phyloP scores from a whole-genome alignment of 1,140 invertebrate genomes.

The Lasaia peninsularis region DNA sequence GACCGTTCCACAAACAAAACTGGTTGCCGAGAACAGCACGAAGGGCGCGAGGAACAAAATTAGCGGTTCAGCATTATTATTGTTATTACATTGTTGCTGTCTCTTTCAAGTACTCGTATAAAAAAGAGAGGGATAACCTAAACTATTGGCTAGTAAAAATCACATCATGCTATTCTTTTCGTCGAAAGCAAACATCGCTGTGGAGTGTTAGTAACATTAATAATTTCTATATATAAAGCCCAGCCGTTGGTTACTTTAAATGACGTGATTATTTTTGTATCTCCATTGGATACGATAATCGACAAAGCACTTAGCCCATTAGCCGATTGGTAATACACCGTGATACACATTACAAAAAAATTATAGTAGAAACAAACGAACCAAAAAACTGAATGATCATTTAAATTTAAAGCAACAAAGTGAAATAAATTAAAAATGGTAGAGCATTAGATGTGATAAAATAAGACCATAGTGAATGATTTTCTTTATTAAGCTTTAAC shows the following conservation, averaged over 20 bases:
- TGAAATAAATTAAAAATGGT: neutral
- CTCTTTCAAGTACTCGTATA: conserved; percentile 34
- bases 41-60: conserved; percentile 73
- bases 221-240: conserved; percentile 4
- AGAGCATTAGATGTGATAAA: neutral
- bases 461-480: neutral
- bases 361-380: neutral
- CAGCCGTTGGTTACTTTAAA: conserved; percentile 6
- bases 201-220: conserved; percentile 12
- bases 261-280: neutral
- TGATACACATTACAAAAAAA: neutral
- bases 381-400: neutral
- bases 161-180: conserved; percentile 9
- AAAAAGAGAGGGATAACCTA: conserved; percentile 32
- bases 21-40: conserved; percentile 65
- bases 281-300: neutral
- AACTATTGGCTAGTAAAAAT: conserved; percentile 35
- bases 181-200: conserved; percentile 9
- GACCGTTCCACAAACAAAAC: conserved; percentile 73
- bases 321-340: neutral
- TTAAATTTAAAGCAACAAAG: neutral
- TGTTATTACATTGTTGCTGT: conserved; percentile 50
- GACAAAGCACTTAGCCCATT: neutral
- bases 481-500: neutral
- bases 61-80: conserved; percentile 64